Evolutionary conservation across 2,113 vertebrate genomes (phyloP), one percentile per base, ranked within the genome.

Genomic region (western clawed frog (Xenopus tropicalis)): DNA sequence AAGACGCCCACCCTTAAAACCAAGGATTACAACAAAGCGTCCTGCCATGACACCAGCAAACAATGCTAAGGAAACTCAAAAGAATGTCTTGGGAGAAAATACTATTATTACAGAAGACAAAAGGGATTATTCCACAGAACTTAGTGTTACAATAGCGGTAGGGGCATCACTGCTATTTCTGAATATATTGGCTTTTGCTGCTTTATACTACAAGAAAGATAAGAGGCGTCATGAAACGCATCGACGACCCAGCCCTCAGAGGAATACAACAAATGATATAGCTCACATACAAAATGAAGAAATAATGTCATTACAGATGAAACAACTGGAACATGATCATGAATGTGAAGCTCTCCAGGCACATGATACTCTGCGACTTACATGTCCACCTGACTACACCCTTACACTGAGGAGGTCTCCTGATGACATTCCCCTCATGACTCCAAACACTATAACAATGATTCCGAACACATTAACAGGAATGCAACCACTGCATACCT

Each of bases 201-300:
- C 97, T 0, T 83, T 98, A 0, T 99, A 98, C 84, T 98, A 99
- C 86, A 98, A 98, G 83, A 97, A 97, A 77, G 97, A 99, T 86
- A 98, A 98, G 73, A 69, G 95, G 0, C 92, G 95, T 0, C 96
- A 96, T 0, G 96, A 98, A 74, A 94, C 95, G 0, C 96, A 97
- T 84, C 86, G 94, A 1, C 92, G 94, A 0, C 91, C 91, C 21
- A 95, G 94, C 4, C 96, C 95, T 0, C 96, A 93, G 80, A 83
- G 92, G 20, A 94, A 89, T 81, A 83, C 92, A 16, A 79, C 90
- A 68, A 96, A 97, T 0, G 95, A 97, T 73, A 87, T 96, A 0
- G 90, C 92, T 0, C 95, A 96, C 84, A 88, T 96, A 77, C 96
- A 94, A 58, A 96, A 91, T 0, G 97, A 98, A 78, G 97, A 97